A percentile compares a stretch with the other conserved stretches of the same genome.
These are phyloP conservation scores for Onychorhynchus coronatus DNA, from an alignment of 2,113 vertebrate species.

Conservation along the genomic window DNA sequence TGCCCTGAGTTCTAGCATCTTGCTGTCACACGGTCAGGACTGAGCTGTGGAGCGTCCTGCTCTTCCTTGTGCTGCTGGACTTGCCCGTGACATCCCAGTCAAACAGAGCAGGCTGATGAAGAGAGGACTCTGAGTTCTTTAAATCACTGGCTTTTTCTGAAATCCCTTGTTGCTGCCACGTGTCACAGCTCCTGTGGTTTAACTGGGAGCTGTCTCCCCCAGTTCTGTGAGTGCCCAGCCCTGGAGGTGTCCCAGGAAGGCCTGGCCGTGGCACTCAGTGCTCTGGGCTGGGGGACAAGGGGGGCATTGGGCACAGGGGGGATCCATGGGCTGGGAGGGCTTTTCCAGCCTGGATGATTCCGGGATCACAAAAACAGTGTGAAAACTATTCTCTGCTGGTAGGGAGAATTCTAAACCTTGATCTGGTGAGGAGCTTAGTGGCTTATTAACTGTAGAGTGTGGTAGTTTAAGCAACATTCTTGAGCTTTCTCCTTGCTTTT, in stretches of 20 bases:
- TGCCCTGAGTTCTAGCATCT: background rate
- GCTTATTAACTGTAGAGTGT: background rate
- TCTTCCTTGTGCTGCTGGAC: background rate
- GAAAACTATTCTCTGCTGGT: background rate
- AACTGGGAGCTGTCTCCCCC: background rate
- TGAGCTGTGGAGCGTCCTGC: background rate
- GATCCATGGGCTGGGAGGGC: background rate
- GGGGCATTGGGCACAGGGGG: background rate
- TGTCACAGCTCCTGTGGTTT: background rate
- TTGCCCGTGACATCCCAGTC: background rate
- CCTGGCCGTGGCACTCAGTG: background rate
- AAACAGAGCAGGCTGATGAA: background rate
- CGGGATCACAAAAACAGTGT: background rate
- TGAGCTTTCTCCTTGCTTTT: background rate
- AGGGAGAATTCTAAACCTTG: background rate
- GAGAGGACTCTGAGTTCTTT: background rate
- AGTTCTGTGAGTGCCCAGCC: background rate
- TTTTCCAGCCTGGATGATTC: background rate
- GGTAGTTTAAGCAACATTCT: background rate
- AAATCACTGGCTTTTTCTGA: background rate
- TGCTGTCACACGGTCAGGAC: background rate
- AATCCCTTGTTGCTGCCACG: background rate
- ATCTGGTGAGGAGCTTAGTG: background rate
- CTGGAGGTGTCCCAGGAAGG: background rate
- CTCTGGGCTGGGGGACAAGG: background rate